Evolutionary conservation across 2,888 invertebrate species (phyloP), one percentile per base, ranked within the genome.

Genomic region (Drosophila borealis): DNA sequence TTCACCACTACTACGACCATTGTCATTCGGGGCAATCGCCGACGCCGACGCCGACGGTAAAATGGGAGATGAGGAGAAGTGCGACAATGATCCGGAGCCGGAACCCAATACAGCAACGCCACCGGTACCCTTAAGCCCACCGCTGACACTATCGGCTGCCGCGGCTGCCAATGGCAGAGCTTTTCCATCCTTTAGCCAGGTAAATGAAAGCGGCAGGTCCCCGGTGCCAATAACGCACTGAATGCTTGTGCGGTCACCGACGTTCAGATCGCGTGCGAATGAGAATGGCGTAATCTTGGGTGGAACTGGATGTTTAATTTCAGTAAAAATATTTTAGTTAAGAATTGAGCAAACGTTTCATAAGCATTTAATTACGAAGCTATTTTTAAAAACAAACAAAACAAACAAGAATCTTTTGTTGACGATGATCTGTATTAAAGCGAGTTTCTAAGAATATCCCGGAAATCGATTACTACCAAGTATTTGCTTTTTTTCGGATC

Each of bases 231-330:
- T 94, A 88, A 94, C 93, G 91, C 94, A 94, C 91, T 94, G 94
- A 86, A 94, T 93, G 91, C 94, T 94, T 80, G 94, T 94, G 81
- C 94, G 93, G 91, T 94, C 94, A 81, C 94, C 94, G 90, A 94
- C 94, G 91, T 94, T 94, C 89, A 94, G 92, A 92, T 94, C 94
- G 89, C 93, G 93, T 88, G 94, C 94, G 93, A 95, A 95, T 89
- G 93, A 93, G 92, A 95, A 95, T 90, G 94, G 94, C 91, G 95
- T 94, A 91, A 94, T 94, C 93, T 94, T 94, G 89, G 94, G 94
- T 88, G 94, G 94, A 91, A 94, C 94, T 94, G 92, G 61, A 70
- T 74, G 36, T 67, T 63, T 57, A 48, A 67, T 56, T 71, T 62
- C 25, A 60, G 14, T 57, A 62, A 64, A 68, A 45, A 44, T 42